phyloP scores from a whole-genome alignment of 2,888 invertebrate species.

The Nomada flava region DNA sequence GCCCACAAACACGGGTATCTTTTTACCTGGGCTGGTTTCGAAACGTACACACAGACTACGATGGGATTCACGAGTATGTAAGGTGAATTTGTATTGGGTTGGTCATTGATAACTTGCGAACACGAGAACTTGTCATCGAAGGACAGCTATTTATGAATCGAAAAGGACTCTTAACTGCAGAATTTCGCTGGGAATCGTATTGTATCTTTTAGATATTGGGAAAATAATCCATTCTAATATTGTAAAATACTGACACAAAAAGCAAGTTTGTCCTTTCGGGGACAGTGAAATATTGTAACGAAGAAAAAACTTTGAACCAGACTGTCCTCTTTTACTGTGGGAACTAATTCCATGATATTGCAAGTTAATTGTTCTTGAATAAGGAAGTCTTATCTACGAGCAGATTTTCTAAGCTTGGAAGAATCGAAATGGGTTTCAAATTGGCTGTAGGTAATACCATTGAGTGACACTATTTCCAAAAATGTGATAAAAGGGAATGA shows the following conservation, averaged over 20 bases:
- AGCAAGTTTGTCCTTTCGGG: no score
- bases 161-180: not conserved
- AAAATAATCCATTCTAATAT: no score
- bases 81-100: not conserved
- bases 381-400: not conserved
- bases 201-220: not conserved
- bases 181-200: not conserved
- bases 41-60: not conserved
- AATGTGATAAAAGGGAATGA: constrained; percentile 41
- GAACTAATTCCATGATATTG: no score
- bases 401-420: constrained; percentile 2
- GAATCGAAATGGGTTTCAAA: not conserved
- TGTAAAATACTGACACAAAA: no score
- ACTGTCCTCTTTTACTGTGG: no score
- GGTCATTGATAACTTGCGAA: constrained; percentile 9
- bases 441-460: not conserved
- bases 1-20: constrained; percentile 50
- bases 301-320: no score
- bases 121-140: constrained; percentile 30
- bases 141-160: constrained; percentile 10
- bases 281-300: no score
- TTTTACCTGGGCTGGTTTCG: constrained; percentile 24
- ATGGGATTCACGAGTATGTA: not conserved
- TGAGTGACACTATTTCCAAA: constrained; percentile 5
- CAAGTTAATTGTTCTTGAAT: not conserved